Percentiles rank a stretch among this genome's conserved stretches.
These are phyloP conservation scores for Cremastobaeus sp. DNA, from an alignment of 2,888 invertebrate genomes.

Conservation along the genomic window DNA sequence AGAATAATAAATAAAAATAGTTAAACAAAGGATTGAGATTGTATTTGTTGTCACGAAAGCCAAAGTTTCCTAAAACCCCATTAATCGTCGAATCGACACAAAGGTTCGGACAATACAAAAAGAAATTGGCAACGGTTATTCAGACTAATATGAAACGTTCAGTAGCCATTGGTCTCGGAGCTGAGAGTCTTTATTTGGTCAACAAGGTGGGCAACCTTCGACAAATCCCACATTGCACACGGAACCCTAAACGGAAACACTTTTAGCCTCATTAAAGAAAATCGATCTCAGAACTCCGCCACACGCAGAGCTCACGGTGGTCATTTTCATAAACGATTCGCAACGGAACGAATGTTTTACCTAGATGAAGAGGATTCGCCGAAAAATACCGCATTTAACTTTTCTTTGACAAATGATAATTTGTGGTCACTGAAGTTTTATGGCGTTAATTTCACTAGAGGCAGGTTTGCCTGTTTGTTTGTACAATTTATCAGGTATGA, in stretches of 20 bases:
- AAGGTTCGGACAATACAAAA: constrained; percentile 20
- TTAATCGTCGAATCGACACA: constrained; percentile 13
- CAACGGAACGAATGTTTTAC: constrained; percentile 57
- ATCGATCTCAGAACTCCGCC: constrained; percentile 11
- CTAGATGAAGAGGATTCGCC: constrained; percentile 3
- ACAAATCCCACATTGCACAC: constrained; percentile 25
- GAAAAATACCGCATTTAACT: constrained; percentile 21
- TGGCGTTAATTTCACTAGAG: constrained; percentile 21
- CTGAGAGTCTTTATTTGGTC: constrained; percentile 76
- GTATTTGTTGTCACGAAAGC: constrained; percentile 33
- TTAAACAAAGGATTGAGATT: constrained; percentile 23
- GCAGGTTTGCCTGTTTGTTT: constrained; percentile 53
- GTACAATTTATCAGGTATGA: constrained; percentile 28
- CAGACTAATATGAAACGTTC: constrained; percentile 42
- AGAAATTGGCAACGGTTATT: constrained; percentile 54
- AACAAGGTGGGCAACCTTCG: constrained; percentile 69
- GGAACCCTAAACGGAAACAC: constrained; percentile 28
- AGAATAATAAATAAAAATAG: constrained; percentile 22
- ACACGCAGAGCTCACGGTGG: background rate
- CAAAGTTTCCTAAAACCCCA: constrained; percentile 21
- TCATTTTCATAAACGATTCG: constrained; percentile 49
- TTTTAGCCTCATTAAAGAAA: constrained; percentile 44
- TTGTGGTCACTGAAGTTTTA: constrained; percentile 34
- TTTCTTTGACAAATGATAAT: constrained; percentile 13
- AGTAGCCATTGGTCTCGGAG: constrained; percentile 55